Percentiles rank a stretch among this genome's conserved stretches.
phyloP scores from a whole-genome alignment of 2,113 vertebrate species.

The Daubentonia madagascariensis region DNA sequence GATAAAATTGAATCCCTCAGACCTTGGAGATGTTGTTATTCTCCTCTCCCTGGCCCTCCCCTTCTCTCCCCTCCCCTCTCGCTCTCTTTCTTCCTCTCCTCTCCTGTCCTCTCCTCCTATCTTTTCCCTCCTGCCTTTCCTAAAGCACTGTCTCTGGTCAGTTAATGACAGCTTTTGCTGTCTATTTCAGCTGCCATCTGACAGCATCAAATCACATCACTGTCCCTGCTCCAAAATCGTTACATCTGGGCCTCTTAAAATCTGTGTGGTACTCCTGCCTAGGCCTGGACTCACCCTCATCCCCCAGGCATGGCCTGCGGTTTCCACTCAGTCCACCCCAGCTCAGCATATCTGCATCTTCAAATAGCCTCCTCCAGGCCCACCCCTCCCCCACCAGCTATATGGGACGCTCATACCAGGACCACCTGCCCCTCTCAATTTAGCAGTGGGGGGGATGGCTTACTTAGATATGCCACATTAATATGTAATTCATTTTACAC shows the following conservation, averaged over 20 bases:
- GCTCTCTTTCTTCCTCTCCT: background rate
- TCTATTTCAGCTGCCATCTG: background rate
- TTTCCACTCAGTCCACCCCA: background rate
- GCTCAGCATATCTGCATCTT: background rate
- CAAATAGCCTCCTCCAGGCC: background rate
- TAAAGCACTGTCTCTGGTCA: background rate
- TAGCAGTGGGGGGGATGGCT: background rate
- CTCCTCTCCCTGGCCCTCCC: background rate
- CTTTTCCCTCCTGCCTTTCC: background rate
- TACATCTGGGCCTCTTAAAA: background rate
- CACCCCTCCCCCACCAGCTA: background rate
- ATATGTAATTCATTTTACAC: background rate
- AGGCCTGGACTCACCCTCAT: background rate
- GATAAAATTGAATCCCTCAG: background rate
- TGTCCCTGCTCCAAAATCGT: background rate
- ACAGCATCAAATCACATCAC: background rate
- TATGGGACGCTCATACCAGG: background rate
- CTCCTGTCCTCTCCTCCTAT: background rate
- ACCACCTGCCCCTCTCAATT: background rate
- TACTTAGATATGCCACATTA: background rate
- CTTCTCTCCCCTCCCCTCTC: background rate
- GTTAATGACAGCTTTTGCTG: background rate
- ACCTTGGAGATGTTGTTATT: background rate
- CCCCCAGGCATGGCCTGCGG: background rate
- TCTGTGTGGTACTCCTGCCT: background rate